These are phyloP conservation scores for Chelonus formosanus DNA, from an alignment of 2,888 invertebrate genomes.

Conservation along the genomic window DNA sequence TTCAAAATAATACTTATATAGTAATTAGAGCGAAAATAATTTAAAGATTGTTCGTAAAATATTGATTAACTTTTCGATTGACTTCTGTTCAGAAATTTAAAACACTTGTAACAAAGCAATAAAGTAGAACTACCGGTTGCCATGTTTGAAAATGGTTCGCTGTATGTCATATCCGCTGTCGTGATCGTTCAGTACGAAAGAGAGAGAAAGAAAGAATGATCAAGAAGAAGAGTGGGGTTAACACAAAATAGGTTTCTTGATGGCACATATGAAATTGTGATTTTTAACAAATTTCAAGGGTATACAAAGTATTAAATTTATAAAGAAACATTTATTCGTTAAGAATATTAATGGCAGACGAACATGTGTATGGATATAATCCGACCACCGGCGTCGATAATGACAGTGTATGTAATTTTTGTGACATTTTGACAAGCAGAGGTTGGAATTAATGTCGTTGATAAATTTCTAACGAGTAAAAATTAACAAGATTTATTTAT, in stretches of 20 bases:
- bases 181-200: conserved; percentile 52
- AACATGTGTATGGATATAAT: conserved; percentile 63
- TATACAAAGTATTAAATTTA: conserved; percentile 35
- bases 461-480: conserved; percentile 10
- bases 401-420: conserved; percentile 60
- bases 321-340: conserved; percentile 17
- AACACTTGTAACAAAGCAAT: conserved; percentile 48
- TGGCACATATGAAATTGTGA: conserved; percentile 58
- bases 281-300: conserved; percentile 40
- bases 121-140: conserved; percentile 42
- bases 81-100: conserved; percentile 23
- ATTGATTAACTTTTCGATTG: too few relatives aligned
- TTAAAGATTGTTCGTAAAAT: too few relatives aligned
- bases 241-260: conserved; percentile 62
- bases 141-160: conserved; percentile 55
- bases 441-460: conserved; percentile 48
- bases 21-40: too few relatives aligned
- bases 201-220: conserved; percentile 21
- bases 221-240: conserved; percentile 51
- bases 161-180: conserved; percentile 62
- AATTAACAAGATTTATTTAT: too few relatives aligned
- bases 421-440: conserved; percentile 57
- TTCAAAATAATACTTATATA: too few relatives aligned
- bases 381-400: conserved; percentile 61
- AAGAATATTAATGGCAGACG: conserved; percentile 63